phyloP scores from a whole-genome alignment of 2,888 invertebrate species.

The Noctua fimbriata region DNA sequence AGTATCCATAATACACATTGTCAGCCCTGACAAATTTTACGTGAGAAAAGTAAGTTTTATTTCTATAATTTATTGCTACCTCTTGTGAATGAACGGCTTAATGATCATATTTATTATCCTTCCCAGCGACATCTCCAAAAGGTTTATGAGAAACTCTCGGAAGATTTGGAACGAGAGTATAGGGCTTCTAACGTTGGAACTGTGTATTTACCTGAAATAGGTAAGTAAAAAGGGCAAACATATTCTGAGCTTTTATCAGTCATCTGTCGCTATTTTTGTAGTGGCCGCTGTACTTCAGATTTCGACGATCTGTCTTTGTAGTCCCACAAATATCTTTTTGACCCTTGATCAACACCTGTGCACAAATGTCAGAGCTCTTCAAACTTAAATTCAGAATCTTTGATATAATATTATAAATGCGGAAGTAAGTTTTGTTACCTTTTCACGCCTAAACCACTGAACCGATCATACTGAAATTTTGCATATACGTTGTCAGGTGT shows the following conservation, averaged over 20 bases:
- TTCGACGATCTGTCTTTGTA: background rate
- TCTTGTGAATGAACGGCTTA: constrained; percentile 8
- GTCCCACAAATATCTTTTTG: background rate
- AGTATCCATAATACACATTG: constrained; percentile 90
- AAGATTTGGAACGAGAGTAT: constrained; percentile 86
- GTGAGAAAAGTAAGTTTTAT: constrained; percentile 90
- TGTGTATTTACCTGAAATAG: constrained; percentile 87
- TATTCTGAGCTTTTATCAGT: background rate
- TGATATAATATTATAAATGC: too few relatives aligned
- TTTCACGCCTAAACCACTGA: too few relatives aligned
- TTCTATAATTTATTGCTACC: constrained; percentile 1
- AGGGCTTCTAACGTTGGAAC: constrained; percentile 71
- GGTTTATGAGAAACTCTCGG: constrained; percentile 83
- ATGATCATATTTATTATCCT: constrained; percentile 6
- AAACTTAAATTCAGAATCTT: too few relatives aligned
- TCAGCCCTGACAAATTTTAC: constrained; percentile 92
- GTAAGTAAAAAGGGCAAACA: constrained; percentile 76
- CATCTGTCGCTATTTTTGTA: background rate
- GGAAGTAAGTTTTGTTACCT: too few relatives aligned
- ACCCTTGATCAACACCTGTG: background rate
- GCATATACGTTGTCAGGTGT: too few relatives aligned
- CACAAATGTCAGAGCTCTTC: background rate
- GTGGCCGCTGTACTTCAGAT: too few relatives aligned
- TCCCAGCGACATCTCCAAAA: constrained; percentile 77
- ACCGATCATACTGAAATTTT: too few relatives aligned